Percentiles rank a stretch among this genome's conserved stretches.
Conservation (phyloP, 2,888 invertebrate species). For the Trichopoda pennipes region DNA sequence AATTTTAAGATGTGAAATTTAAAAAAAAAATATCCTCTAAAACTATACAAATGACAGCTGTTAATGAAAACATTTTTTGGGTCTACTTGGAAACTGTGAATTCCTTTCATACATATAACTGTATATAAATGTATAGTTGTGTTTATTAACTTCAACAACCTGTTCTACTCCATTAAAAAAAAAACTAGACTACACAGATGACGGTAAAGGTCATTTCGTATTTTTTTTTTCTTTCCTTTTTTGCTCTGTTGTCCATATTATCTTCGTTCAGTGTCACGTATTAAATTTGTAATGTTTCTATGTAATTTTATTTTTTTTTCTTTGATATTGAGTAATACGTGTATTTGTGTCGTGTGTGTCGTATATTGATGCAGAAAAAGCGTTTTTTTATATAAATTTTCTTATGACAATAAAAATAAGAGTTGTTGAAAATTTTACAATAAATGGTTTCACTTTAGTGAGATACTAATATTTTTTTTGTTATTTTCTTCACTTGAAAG, state of each 20-base stretch:
- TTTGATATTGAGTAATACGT: conserved; percentile 1
- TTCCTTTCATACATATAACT: not conserved
- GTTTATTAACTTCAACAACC: not conserved
- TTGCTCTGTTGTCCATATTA: conserved; percentile 12
- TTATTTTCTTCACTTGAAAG: too few relatives aligned
- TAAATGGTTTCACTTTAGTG: too few relatives aligned
- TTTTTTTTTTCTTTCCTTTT: not conserved
- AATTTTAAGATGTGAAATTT: not conserved
- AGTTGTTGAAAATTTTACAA: too few relatives aligned
- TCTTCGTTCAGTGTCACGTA: conserved; percentile 37
- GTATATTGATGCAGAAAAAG: too few relatives aligned
- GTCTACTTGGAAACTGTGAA: conserved; percentile 5
- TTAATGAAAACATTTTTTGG: not conserved
- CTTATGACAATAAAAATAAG: too few relatives aligned
- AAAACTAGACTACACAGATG: conserved; percentile 1
- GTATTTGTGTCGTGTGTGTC: not conserved
- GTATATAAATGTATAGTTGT: not conserved
- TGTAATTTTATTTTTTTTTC: not conserved
- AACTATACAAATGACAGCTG: not conserved
- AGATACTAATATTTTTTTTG: too few relatives aligned
- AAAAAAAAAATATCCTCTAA: conserved; percentile 2
- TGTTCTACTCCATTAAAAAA: not conserved
- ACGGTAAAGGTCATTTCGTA: conserved; percentile 19
- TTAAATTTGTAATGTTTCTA: conserved; percentile 26
- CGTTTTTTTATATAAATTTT: too few relatives aligned